A percentile compares a stretch with the other conserved stretches of the same genome.
These are phyloP conservation scores for Drosophila navojoa DNA, from an alignment of 1,140 invertebrate genomes.

Conservation along the genomic window DNA sequence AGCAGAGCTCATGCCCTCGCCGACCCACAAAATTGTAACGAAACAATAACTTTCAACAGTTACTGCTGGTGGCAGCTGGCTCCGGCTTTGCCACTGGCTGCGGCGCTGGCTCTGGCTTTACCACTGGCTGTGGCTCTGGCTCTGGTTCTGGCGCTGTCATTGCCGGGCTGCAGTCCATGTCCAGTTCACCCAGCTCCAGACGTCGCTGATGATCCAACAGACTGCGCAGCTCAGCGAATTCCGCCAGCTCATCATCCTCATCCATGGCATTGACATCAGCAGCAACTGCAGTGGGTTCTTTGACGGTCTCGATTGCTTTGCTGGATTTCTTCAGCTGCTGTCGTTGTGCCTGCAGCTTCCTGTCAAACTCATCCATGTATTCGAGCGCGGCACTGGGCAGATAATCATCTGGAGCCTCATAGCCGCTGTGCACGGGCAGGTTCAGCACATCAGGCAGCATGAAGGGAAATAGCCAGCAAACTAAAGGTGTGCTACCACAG, in stretches of 20 bases:
- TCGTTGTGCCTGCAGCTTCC: constrained; percentile 39
- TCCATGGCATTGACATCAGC: constrained; percentile 20
- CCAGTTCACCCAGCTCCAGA: constrained; percentile 67
- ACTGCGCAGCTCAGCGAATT: constrained; percentile 45
- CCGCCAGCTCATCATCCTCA: constrained; percentile 47
- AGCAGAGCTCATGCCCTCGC: constrained; percentile 25
- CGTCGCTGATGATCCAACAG: constrained; percentile 62
- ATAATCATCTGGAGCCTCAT: constrained; percentile 84
- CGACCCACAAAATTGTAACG: neutral
- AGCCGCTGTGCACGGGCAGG: constrained; percentile 84
- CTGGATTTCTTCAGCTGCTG: constrained; percentile 10
- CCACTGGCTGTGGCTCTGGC: too few species aligned
- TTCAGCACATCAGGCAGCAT: constrained; percentile 92
- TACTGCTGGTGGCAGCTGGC: constrained; percentile 31
- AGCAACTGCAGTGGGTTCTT: neutral
- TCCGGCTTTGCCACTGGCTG: too few species aligned
- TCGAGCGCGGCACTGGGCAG: constrained; percentile 82
- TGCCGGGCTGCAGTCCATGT: constrained; percentile 58
- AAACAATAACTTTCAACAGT: constrained; percentile 39
- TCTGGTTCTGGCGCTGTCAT: too few species aligned
- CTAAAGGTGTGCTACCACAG: constrained; percentile 91
- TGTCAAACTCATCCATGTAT: constrained; percentile 85
- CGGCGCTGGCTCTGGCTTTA: too few species aligned
- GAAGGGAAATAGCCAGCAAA: constrained; percentile 94
- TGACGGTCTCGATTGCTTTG: neutral